phyloP scores from a whole-genome alignment of 2,888 invertebrate genomes.

The Teleogryllus oceanicus region DNA sequence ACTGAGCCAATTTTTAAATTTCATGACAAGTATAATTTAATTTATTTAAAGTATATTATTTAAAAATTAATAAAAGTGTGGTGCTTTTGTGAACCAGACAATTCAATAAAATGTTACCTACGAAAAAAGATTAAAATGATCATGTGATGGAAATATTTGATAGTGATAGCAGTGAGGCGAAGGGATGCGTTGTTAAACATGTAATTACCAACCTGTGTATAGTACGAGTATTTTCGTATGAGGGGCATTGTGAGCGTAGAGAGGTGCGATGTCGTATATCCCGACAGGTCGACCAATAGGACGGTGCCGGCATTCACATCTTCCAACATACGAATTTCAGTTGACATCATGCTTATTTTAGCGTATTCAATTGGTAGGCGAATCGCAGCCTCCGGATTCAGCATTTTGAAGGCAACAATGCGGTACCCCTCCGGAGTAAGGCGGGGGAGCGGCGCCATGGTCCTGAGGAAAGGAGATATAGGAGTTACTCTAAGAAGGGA shows the following conservation, averaged over 20 bases:
- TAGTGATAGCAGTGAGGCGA: too few species aligned
- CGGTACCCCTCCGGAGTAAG: not conserved
- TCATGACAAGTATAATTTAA: too few species aligned
- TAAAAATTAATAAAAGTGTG: too few species aligned
- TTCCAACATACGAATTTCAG: not conserved
- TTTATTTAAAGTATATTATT: too few species aligned
- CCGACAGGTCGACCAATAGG: not conserved
- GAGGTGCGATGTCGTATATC: not conserved
- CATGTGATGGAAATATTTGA: too few species aligned
- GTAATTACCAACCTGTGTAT: not conserved
- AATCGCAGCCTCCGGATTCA: not conserved
- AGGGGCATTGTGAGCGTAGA: not conserved
- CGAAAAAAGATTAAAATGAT: too few species aligned
- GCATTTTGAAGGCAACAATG: not conserved
- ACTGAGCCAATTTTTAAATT: too few species aligned
- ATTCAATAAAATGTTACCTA: too few species aligned
- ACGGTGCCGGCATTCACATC: conserved; percentile 3
- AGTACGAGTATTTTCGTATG: not conserved
- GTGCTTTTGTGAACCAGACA: too few species aligned
- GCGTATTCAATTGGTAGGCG: not conserved
- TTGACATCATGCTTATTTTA: not conserved
- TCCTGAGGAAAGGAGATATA: not conserved
- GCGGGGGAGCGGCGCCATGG: not conserved
- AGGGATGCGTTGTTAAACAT: too few species aligned
- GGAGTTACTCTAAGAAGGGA: too few species aligned